Base-by-base conservation (phyloP, 2,113 vertebrate genomes). In the Amphiprion ocellaris region DNA sequence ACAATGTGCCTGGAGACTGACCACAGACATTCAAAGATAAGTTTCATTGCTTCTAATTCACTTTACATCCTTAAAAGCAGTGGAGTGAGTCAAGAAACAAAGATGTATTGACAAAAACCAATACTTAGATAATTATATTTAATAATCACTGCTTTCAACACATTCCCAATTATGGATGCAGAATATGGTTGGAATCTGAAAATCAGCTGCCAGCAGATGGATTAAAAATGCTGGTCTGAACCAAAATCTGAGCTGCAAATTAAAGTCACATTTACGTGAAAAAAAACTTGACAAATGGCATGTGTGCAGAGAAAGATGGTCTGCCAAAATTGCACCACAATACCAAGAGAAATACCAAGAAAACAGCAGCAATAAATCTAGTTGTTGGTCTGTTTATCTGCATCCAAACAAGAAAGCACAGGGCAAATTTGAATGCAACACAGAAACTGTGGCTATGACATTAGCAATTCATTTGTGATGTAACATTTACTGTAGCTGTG, bases 401-500 rank as follows among this genome's bases (percentile, higher is more conserved):
- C 23, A 9, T 41, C 10, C 8, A 74, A 64, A 69, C 33, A 82
- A 59, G 12, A 59, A 53, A 65, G 28, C 49, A 76, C 33, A 44
- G 69, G 28, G 10, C n/a, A 5, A 28, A 73, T 81, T 28, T 65
- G 46, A 85, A 83, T 54, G 49, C 64, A 81, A 69, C 23, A 68
- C 2, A 7, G 15, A 3, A 63, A 58, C 58, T 33, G 62, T 56
- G 37, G 59, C 63, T 54, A 21, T 69, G 56, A 74, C 87, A 81
- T 53, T 56, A 66, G 41, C 54, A 53, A 74, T 81, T 87, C n/a
- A 76, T 79, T 79, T 81, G 71, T 81, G 82, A 82, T 82, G 62
- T 82, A 81, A 74, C 64, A 81, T 66, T 85, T 70, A 67, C 39
- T 70, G 62, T 80, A 49, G 78, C 90, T 90, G 41, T 71, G 74